phyloP scores from a whole-genome alignment of 2,888 invertebrate species.

The Troilus luridus region DNA sequence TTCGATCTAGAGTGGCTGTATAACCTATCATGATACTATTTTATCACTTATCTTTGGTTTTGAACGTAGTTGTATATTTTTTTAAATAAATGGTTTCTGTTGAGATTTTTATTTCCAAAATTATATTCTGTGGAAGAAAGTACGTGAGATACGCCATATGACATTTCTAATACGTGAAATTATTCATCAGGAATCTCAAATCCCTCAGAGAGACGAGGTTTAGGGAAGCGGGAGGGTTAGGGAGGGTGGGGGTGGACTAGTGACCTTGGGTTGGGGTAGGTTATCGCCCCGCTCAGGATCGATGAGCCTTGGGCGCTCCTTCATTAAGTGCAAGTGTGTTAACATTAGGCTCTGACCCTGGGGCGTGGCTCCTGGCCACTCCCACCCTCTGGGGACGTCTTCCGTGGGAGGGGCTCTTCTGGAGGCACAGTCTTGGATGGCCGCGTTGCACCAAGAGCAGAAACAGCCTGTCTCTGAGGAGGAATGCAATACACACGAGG shows the following conservation, averaged over 20 bases:
- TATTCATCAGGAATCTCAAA: not conserved
- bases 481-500: no score
- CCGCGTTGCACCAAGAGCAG: not conserved
- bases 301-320: slow-evolving; percentile 5
- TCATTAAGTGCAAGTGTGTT: slow-evolving; percentile 4
- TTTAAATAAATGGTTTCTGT: no score
- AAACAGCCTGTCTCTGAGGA: not conserved
- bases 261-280: slow-evolving; percentile 46
- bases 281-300: not conserved
- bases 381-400: slow-evolving; percentile 41
- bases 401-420: slow-evolving; percentile 32
- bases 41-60: no score
- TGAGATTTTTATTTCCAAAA: not conserved
- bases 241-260: not conserved
- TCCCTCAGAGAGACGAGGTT: not conserved
- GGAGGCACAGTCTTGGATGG: slow-evolving; percentile 26
- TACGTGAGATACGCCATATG: no score
- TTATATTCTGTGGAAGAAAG: no score
- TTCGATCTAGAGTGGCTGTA: no score
- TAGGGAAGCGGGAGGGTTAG: not conserved
- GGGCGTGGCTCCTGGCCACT: slow-evolving; percentile 22
- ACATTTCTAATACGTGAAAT: no score
- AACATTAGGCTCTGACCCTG: slow-evolving; percentile 21
- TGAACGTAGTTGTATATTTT: no score
- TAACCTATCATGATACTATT: no score